Conservation (phyloP, 2,113 vertebrate genomes). For the Hyaena hyaena region DNA sequence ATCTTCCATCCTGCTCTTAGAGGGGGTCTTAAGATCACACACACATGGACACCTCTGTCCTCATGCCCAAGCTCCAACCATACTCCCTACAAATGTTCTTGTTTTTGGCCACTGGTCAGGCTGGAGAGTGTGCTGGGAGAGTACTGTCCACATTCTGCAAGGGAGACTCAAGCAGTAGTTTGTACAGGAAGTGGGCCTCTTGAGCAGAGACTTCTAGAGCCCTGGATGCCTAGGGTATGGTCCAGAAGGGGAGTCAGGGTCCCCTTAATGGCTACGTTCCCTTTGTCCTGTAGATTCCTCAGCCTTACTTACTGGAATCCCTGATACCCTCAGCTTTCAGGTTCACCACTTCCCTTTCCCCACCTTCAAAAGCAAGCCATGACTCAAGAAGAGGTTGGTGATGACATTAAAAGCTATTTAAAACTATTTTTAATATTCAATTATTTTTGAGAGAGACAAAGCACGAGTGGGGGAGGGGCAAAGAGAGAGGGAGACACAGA, state of each 20-base stretch:
- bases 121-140: accelerated
- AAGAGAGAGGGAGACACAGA: too few relatives aligned
- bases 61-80: not conserved
- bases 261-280: not conserved
- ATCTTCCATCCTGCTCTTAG: not conserved
- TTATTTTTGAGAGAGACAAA: too few relatives aligned
- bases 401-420: not conserved
- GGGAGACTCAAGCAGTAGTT: not conserved
- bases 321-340: not conserved
- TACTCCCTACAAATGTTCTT: not conserved
- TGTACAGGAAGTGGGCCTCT: not conserved
- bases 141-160: accelerated
- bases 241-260: not conserved
- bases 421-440: too few relatives aligned
- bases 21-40: not conserved
- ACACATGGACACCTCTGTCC: accelerated
- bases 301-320: not conserved
- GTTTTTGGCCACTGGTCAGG: not conserved
- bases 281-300: not conserved
- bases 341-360: not conserved
- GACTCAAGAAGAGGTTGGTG: not conserved
- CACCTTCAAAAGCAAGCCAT: not conserved
- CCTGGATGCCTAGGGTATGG: not conserved
- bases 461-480: too few relatives aligned
- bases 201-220: not conserved